Evolutionary conservation across 2,888 invertebrate species (phyloP).

Genomic region (Aquatica leii): DNA sequence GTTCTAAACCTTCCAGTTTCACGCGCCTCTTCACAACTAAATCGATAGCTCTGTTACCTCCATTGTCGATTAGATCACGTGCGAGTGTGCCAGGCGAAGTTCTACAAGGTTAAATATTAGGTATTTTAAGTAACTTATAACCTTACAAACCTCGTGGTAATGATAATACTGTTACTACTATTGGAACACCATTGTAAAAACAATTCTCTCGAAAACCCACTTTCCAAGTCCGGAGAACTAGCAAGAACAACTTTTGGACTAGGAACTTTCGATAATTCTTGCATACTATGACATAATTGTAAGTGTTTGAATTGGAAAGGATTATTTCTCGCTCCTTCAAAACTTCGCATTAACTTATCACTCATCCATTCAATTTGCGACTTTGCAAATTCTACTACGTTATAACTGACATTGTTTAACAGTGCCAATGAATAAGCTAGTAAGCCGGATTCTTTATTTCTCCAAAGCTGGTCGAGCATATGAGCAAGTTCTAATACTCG

Average conservation of each 20-base stretch:
- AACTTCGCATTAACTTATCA: constrained; percentile 93
- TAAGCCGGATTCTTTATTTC: constrained; percentile 94
- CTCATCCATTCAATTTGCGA: constrained; percentile 99
- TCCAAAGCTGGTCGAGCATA: constrained; percentile 94
- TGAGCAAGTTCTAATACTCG: constrained; percentile 95
- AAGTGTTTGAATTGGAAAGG: constrained; percentile 96
- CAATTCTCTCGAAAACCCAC: constrained; percentile 93
- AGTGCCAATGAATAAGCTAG: constrained; percentile 93
- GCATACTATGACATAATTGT: constrained; percentile 91
- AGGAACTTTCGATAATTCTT: constrained; percentile 84
- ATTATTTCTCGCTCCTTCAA: constrained; percentile 90
- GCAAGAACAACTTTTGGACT: constrained; percentile 96
- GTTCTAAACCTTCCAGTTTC: constrained; percentile 77
- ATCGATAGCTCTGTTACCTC: constrained; percentile 76
- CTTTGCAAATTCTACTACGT: constrained; percentile 98
- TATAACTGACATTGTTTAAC: constrained; percentile 96
- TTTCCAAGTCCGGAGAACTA: constrained; percentile 93
- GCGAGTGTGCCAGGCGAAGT: constrained; percentile 84
- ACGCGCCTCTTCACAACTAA: constrained; percentile 75
- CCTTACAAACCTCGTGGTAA: constrained; percentile 78
- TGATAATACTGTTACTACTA: constrained; percentile 91
- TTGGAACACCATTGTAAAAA: constrained; percentile 95
- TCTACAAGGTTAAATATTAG: constrained; percentile 62
- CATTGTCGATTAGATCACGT: constrained; percentile 79
- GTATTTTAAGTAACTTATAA: neutral